Base-by-base conservation (phyloP, 2,888 invertebrate species). In the Apamea sordens region DNA sequence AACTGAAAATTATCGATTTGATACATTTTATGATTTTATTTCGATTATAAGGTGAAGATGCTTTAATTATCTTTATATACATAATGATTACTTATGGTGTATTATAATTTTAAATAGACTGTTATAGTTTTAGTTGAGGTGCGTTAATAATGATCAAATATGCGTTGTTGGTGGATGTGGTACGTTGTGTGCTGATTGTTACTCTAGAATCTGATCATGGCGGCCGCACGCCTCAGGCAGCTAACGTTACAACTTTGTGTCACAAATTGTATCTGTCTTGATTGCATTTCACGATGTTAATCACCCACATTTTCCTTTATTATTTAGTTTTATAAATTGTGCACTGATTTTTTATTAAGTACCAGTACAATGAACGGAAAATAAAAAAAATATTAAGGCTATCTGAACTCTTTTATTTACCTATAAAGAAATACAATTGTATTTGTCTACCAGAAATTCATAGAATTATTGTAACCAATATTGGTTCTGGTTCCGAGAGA, bases 31-130 rank as follows among this genome's bases (percentile, higher is more conserved):
- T 95, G 94, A 96, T 96, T 95, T 96, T 96, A 96, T 95, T 95
- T 96, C 94, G 95, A 96, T 92, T 95, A 90, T 96, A 96, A 96
- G 97, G 96, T 96, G 96, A 94, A 95, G 95, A 97, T 96, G 97
- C 97, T 97, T 97, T 97, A 97, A 97, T 96, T 97, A 96, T 96
- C 95, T 95, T 90, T 95, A 95, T 95, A 96, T 94, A 92, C 89
- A 94, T 95, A 93, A 93, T 95, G 94, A 94, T 95, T 95, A 94
- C 93, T 94, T 95, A 95, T 94, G 94, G 94, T 95, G 95, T 97
- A 96, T 95, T 96, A 96, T 96, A 95, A 96, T 96, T 97, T 95
- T 95, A 94, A 95, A 97, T 95, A 96, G 97, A 97, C 97, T 97
- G 97, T 97, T 97, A 97, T 96, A 97, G 95, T 94, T 96, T 96